A percentile compares a stretch with the other conserved stretches of the same genome.
phyloP scores from a whole-genome alignment of 2,888 invertebrate species.

The Drosophila lacicola region DNA sequence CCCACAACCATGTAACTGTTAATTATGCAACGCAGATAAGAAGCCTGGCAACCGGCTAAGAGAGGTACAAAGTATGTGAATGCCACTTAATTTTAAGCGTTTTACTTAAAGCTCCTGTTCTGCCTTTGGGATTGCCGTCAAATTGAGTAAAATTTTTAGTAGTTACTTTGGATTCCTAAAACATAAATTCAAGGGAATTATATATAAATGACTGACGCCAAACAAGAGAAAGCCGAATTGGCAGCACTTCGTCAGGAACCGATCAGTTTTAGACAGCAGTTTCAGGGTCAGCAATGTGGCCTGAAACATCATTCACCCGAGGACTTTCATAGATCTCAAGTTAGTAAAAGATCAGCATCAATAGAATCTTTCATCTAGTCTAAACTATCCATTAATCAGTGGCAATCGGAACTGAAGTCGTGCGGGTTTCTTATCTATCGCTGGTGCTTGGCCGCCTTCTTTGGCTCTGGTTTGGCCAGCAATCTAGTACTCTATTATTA shows the following conservation, averaged over 20 bases:
- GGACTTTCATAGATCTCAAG: conserved; percentile 60
- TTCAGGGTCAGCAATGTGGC: conserved; percentile 1
- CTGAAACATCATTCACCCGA: conserved; percentile 28
- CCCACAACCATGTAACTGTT: conserved; percentile 63
- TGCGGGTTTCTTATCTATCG: conserved; percentile 47
- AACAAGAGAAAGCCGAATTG: neutral
- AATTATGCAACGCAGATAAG: conserved; percentile 71
- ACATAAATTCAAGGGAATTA: neutral
- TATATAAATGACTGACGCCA: conserved; percentile 9
- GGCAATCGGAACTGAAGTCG: conserved; percentile 49
- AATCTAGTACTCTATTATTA: neutral
- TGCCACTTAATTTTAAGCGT: conserved; percentile 30
- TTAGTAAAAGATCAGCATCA: conserved; percentile 1
- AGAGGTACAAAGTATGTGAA: conserved; percentile 9
- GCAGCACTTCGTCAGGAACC: conserved; percentile 39
- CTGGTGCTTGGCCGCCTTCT: conserved; percentile 43
- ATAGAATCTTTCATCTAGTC: neutral
- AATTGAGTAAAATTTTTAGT: conserved; percentile 13
- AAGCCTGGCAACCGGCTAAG: conserved; percentile 20
- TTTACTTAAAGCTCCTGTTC: conserved; percentile 23
- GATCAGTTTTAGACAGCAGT: conserved; percentile 28
- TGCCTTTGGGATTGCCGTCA: conserved; percentile 38
- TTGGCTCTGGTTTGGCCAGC: conserved; percentile 2
- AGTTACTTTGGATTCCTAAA: neutral
- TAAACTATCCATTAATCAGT: conserved; percentile 23